Percentiles rank a stretch among this genome's conserved stretches.
phyloP scores from a whole-genome alignment of 2,888 invertebrate species.

The Achlya flavicornis region DNA sequence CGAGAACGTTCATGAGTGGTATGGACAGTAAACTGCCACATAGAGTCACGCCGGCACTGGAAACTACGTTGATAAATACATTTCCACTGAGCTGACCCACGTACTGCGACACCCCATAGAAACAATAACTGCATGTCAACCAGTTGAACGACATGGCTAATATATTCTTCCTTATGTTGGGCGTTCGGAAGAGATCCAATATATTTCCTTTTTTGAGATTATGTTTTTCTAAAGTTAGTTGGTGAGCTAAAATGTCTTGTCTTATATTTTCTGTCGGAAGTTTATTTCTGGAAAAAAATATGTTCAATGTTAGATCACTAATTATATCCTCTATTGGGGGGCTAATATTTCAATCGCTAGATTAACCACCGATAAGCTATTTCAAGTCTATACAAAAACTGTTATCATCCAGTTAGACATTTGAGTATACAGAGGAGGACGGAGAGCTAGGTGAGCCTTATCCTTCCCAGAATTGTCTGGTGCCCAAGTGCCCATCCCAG shows the following conservation, averaged over 20 bases:
- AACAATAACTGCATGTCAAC: slow-evolving; percentile 90
- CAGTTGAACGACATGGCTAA: slow-evolving; percentile 89
- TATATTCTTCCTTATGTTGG: slow-evolving; percentile 88
- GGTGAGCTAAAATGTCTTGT: slow-evolving; percentile 64
- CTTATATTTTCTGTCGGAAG: slow-evolving; percentile 74
- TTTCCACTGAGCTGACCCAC: slow-evolving; percentile 91
- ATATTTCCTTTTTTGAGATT: slow-evolving; percentile 80
- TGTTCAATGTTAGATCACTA: background rate
- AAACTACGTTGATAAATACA: slow-evolving; percentile 91
- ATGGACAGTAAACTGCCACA: slow-evolving; percentile 85
- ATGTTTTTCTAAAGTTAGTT: slow-evolving; percentile 54
- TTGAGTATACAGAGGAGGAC: no score
- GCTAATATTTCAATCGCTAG: no score
- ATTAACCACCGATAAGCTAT: no score
- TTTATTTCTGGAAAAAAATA: slow-evolving; percentile 72
- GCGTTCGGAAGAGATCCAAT: slow-evolving; percentile 88
- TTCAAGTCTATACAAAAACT: no score
- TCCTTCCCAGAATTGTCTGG: no score
- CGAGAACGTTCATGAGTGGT: slow-evolving; percentile 86
- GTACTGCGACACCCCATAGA: slow-evolving; percentile 93
- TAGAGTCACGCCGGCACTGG: slow-evolving; percentile 87
- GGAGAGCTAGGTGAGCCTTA: no score
- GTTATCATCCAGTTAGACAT: no score
- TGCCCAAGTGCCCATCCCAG: no score
- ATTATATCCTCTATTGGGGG: no score